Base-by-base conservation (phyloP, 2,113 vertebrate genomes). In the Ailuropoda melanoleuca region DNA sequence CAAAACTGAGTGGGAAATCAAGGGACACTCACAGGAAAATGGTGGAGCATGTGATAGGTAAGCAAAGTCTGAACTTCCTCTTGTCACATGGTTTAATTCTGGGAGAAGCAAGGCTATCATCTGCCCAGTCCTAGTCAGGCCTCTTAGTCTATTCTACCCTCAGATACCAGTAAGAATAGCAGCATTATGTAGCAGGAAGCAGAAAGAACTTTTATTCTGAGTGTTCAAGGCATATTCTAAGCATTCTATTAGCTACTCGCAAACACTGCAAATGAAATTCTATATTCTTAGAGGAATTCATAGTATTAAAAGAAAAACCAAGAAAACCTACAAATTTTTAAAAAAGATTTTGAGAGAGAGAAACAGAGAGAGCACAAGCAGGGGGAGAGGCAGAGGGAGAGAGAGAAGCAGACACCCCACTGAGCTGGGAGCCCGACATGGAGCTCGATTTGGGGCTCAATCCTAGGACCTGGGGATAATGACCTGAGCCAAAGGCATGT, bases 221-320 rank as follows among this genome's bases (percentile, higher is more conserved):
- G 5, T 74, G 50, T 89, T 29, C 1, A 43, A 56, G 26, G 9
- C 60, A 4, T 66, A 53, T 77, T 43, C 55, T 95, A 39, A 82
- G 60, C 18, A 60, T 62, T 90, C 64, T 90, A 0, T 39, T 68
- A 37, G 29, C 88, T 70, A 17, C 66, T 92, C 1, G n/a, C 4
- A 43, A 43, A 72, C 8, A 77, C 72, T 56, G 31, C 85, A 48
- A 84, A 56, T 95, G 58, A 95, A 93, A 94, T 60, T 90, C n/a
- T 18, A 14, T 68, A 34, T 89, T 88, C 68, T 92, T 31, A 93
- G n/a, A 94, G 39, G 21, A 95, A 48, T 68, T 93, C 19, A 48
- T 43, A 88, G 29, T 60, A 34, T 62, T 88, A 66, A 82, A 92
- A 90, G 55, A 90, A 97, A 96, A 93, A 75, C 2, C 39, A 89